These are phyloP conservation scores for Smittia aterrima DNA, from an alignment of 2,888 invertebrate genomes.

Conservation along the genomic window DNA sequence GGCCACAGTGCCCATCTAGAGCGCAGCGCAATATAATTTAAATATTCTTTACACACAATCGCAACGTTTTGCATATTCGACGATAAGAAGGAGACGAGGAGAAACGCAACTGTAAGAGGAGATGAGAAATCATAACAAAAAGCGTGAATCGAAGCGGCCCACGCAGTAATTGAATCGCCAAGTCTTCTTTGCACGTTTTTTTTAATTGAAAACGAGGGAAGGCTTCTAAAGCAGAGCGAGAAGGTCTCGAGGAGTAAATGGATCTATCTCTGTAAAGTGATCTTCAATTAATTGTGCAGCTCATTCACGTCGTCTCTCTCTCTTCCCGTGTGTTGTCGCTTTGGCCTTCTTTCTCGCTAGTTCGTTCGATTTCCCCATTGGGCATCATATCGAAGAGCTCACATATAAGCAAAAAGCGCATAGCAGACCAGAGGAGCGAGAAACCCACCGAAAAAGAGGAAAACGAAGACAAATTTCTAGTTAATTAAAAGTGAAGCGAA, in stretches of 20 bases:
- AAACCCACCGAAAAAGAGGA: slow-evolving; percentile 2
- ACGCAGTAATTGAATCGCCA: slow-evolving; percentile 24
- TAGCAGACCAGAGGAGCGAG: not conserved
- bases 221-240: not conserved
- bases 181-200: slow-evolving; percentile 7
- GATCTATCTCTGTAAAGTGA: slow-evolving; percentile 37
- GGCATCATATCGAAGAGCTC: not conserved
- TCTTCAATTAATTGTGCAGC: slow-evolving; percentile 40
- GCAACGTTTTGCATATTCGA: not conserved
- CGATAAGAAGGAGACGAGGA: not conserved
- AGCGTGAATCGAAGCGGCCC: slow-evolving; percentile 34
- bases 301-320: slow-evolving; percentile 24
- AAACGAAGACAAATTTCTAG: slow-evolving; percentile 30
- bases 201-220: slow-evolving; percentile 36
- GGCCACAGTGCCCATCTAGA: not conserved
- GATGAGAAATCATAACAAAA: slow-evolving; percentile 39
- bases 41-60: slow-evolving; percentile 11
- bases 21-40: slow-evolving; percentile 22
- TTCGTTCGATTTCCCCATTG: not conserved
- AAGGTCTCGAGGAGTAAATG: slow-evolving; percentile 13
- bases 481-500: slow-evolving; percentile 36
- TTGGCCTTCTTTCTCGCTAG: not conserved
- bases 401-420: not conserved
- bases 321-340: not conserved
- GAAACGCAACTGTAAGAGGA: slow-evolving; percentile 7